Percentiles rank a stretch among this genome's conserved stretches.
These are phyloP conservation scores for Temnopleurus reevesii DNA, from an alignment of 53 echinoderm and acorn worm species.

Conservation along the genomic window DNA sequence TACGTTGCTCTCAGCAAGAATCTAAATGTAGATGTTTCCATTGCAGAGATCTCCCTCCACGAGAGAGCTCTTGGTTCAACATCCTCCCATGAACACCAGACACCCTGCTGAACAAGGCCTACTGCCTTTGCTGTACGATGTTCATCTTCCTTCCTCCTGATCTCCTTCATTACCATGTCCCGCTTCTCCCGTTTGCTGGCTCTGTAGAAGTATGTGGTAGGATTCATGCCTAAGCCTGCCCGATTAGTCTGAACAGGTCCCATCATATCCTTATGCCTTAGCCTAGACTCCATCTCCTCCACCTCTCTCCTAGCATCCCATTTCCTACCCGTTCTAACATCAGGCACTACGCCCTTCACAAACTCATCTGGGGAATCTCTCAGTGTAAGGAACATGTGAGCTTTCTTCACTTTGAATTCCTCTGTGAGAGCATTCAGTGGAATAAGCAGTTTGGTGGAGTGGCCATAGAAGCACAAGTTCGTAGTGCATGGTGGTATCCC, in stretches of 20 bases:
- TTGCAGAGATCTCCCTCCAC: too few species aligned
- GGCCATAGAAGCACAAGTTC: background rate
- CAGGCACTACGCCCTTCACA: background rate
- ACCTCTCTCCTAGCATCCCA: background rate
- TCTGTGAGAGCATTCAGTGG: background rate
- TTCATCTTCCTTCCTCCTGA: background rate
- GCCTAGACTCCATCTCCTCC: background rate
- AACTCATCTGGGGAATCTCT: background rate
- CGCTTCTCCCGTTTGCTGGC: background rate
- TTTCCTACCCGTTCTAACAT: background rate
- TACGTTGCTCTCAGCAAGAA: too few species aligned
- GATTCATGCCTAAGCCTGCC: conserved; percentile 2
- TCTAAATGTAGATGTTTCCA: too few species aligned
- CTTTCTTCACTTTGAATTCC: background rate
- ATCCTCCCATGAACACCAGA: background rate
- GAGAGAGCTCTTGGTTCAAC: background rate
- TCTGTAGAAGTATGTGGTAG: background rate
- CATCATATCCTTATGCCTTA: conserved; percentile 18
- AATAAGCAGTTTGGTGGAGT: background rate
- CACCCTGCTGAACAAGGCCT: background rate
- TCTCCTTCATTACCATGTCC: background rate
- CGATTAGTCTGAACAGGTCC: background rate
- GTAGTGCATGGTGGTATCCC: background rate
- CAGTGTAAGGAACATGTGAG: background rate
- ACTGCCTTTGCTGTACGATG: background rate